These are phyloP conservation scores for Arenicola marina DNA, from an alignment of 2,888 invertebrate species.

Conservation along the genomic window DNA sequence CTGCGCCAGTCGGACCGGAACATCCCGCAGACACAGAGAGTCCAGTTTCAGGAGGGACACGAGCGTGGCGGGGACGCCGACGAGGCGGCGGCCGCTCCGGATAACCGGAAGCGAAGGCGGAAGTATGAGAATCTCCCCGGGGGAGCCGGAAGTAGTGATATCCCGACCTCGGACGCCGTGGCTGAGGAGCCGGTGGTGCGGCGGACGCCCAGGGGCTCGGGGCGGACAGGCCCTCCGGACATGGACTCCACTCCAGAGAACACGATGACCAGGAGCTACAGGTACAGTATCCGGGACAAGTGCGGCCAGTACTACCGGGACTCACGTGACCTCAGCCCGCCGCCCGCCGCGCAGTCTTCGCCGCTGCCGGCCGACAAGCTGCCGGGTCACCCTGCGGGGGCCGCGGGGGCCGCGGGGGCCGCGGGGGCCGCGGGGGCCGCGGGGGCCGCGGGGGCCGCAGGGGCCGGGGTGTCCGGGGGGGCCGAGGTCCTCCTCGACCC, in stretches of 20 bases:
- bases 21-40: conserved; percentile 36
- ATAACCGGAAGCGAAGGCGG: background rate
- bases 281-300: conserved; percentile 40
- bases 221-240: too few relatives aligned
- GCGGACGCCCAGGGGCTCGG: background rate
- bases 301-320: conserved; percentile 38
- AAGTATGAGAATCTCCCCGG: background rate
- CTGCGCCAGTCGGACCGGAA: conserved; percentile 8
- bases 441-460: background rate
- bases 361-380: background rate
- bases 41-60: conserved; percentile 48
- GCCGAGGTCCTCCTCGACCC: too few relatives aligned
- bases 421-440: background rate
- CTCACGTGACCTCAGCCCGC: conserved; percentile 10
- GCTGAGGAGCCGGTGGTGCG: background rate
- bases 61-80: background rate
- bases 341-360: conserved; percentile 23
- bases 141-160: background rate
- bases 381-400: background rate
- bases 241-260: conserved; percentile 5
- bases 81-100: background rate
- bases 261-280: conserved; percentile 25
- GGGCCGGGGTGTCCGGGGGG: background rate
- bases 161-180: background rate
- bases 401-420: background rate